Evolutionary conservation across 1,140 invertebrate species (phyloP).

Genomic region (Sycobia sp.): DNA sequence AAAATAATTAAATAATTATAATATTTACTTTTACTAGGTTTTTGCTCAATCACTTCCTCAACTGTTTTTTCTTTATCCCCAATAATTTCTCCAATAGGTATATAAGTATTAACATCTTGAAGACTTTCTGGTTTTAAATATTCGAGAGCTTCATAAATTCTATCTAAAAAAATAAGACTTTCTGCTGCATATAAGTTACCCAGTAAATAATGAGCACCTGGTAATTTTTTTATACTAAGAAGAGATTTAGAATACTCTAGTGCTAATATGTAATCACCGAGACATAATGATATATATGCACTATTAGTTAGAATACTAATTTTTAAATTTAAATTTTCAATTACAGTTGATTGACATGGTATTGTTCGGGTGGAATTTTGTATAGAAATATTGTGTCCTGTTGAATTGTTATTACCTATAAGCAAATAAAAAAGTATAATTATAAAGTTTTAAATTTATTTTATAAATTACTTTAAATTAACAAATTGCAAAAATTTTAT

Average conservation of each 20-base stretch:
- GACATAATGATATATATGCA: constrained; percentile 82
- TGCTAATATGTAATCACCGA: constrained; percentile 84
- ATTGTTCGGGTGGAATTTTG: constrained; percentile 39
- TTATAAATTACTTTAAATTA: no score
- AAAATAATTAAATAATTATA: constrained; percentile 4
- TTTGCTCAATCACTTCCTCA: constrained; percentile 49
- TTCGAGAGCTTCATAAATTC: constrained; percentile 82
- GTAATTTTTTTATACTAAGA: constrained; percentile 68
- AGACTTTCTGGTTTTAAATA: constrained; percentile 82
- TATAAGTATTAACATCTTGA: constrained; percentile 62
- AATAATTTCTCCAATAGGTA: constrained; percentile 48
- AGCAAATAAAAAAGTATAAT: neutral
- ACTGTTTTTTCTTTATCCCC: constrained; percentile 54
- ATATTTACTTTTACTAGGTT: constrained; percentile 52
- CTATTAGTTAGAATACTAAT: constrained; percentile 78
- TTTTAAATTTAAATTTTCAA: constrained; percentile 60
- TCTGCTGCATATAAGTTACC: constrained; percentile 90
- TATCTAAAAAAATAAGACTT: constrained; percentile 82
- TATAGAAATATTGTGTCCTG: constrained; percentile 4
- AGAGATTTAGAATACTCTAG: constrained; percentile 76
- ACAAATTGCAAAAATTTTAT: no score
- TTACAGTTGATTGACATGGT: constrained; percentile 43
- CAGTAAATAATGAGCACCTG: constrained; percentile 74
- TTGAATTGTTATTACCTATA: constrained; percentile 20
- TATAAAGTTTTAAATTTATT: no score